Evolutionary conservation across 2,113 vertebrate species (phyloP).

Genomic region (Amblyornis subalaris): DNA sequence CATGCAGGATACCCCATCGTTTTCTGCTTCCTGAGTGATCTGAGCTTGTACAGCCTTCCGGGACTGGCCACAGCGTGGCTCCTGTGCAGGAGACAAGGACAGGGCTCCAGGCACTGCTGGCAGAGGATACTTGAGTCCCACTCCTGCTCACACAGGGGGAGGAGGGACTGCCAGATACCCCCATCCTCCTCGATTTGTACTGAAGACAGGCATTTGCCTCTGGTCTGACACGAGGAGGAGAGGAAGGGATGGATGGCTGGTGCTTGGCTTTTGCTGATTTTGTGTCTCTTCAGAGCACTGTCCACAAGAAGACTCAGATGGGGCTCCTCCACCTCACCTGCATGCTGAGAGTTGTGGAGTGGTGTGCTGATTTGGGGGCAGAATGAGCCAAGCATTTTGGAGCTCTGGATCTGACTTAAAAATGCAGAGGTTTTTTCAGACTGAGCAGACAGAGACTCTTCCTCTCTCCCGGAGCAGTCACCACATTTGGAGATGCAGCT

Average conservation of each 20-base stretch:
- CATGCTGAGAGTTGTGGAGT: neutral
- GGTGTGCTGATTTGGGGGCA: neutral
- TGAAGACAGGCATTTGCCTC: neutral
- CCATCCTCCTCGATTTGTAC: neutral
- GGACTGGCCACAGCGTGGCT: neutral
- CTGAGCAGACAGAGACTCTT: neutral
- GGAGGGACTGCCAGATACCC: neutral
- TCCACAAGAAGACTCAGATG: neutral
- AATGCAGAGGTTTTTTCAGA: neutral
- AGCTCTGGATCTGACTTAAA: neutral
- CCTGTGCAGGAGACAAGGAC: neutral
- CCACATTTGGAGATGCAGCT: neutral
- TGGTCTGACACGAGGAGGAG: neutral
- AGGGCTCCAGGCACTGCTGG: neutral
- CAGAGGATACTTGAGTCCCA: neutral
- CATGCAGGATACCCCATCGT: accelerated
- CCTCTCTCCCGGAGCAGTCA: neutral
- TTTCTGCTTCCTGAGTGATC: neutral
- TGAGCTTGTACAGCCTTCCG: neutral
- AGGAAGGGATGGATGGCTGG: neutral
- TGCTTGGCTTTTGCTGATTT: neutral
- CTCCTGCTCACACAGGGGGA: neutral
- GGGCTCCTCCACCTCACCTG: neutral
- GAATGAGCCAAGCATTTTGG: neutral
- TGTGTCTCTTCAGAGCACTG: neutral